Evolutionary conservation across 2,797 vertebrate species (phyloP), one percentile per base, ranked within the genome.

Genomic region (Liasis olivaceus): DNA sequence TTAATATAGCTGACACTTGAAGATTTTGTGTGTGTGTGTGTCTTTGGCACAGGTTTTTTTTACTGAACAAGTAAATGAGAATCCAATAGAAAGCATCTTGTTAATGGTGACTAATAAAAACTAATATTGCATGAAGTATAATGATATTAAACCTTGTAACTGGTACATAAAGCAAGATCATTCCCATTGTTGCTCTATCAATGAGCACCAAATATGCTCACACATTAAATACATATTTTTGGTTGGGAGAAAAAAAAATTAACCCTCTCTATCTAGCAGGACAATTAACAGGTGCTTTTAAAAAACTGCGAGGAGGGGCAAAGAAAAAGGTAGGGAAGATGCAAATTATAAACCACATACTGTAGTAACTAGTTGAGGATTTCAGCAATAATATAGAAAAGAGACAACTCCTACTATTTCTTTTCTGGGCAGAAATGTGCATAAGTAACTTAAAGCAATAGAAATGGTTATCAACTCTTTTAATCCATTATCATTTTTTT

Each of bases 1-100:
- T 98, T 98, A 98, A 98, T 98, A 98, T 98, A 99, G 98, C 98
- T 98, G 98, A 98, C 98, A 98, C 98, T 98, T 97, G 97, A 98
- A 97, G 97, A 97, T 97, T 85, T 87, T 98, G 98, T 98, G 97
- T 96, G 13, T 96, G 13, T 98, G 98, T 98, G 97, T 95, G 66
- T 96, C 95, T 97, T 96, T 97, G 95, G 91, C 95, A 96, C 97
- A 98, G 97, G 97, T 97, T 93, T 97, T 97, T 97, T 96, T 96
- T 96, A 97, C 92, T 96, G 97, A 97, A 96, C 95, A 97, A 97
- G 97, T 97, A 98, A 97, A 98, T 98, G 97, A 98, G 97, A 98
- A 98, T 97, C 94, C 96, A 91, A 96, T 97, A 97, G 97, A 98
- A 98, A 98, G 97, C 97, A 98, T 97, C 97, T 97, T 98, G 97